A percentile compares a stretch with the other conserved stretches of the same genome.
phyloP scores from a whole-genome alignment of 1,140 invertebrate species.

The Monochamus saltuarius region DNA sequence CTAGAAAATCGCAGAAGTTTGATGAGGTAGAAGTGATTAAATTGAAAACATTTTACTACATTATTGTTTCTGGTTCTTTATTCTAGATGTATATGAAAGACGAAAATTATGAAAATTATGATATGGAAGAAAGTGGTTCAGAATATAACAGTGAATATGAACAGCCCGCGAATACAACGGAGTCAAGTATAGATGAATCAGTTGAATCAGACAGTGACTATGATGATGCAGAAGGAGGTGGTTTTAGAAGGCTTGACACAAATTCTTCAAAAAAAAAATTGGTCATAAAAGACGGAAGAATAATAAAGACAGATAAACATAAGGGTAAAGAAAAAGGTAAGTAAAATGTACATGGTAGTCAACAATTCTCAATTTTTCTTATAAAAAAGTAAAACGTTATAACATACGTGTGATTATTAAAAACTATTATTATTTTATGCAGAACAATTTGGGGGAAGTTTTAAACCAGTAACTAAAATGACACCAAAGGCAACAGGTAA shows the following conservation, averaged over 20 bases:
- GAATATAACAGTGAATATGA: slow-evolving; percentile 51
- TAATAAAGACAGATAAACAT: slow-evolving; percentile 57
- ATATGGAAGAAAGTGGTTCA: slow-evolving; percentile 48
- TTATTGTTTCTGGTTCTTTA: neutral
- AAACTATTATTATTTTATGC: neutral
- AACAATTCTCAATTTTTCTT: too few relatives aligned
- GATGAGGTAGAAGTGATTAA: slow-evolving; percentile 25
- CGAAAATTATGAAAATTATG: slow-evolving; percentile 57
- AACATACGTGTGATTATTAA: too few relatives aligned
- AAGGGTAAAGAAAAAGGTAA: slow-evolving; percentile 30
- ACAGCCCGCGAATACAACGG: slow-evolving; percentile 36
- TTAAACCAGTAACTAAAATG: neutral
- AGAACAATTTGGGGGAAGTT: slow-evolving; percentile 1
- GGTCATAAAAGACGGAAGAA: slow-evolving; percentile 71
- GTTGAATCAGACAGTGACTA: slow-evolving; percentile 55
- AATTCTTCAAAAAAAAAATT: slow-evolving; percentile 69
- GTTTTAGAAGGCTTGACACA: slow-evolving; percentile 58
- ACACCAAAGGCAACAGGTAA: slow-evolving; percentile 51
- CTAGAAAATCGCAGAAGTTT: slow-evolving; percentile 53
- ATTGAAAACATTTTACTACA: neutral
- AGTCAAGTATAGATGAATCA: slow-evolving; percentile 48
- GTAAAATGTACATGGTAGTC: neutral
- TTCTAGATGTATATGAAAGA: slow-evolving; percentile 33
- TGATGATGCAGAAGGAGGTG: slow-evolving; percentile 52
- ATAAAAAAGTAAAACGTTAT: too few relatives aligned